A percentile compares a stretch with the other conserved stretches of the same genome.
Conservation (phyloP, 1,140 invertebrate species). For the Steinernema khuongi region DNA sequence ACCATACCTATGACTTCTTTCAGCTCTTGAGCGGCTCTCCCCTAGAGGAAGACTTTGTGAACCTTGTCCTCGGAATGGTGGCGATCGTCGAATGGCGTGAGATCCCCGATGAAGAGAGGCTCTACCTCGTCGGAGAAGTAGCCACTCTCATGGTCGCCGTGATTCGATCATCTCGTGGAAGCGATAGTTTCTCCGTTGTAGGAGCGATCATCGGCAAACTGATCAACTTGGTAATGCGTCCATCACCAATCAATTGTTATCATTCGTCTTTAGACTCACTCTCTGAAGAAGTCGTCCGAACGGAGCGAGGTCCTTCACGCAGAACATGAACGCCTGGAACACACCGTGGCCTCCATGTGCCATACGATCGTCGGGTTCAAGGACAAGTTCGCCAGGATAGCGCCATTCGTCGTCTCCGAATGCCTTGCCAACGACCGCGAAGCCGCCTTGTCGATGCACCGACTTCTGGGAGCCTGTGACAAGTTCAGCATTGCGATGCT, state of each 20-base stretch:
- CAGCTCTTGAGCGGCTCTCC: background rate
- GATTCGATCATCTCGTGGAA: background rate
- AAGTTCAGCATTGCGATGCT: slow-evolving; percentile 9
- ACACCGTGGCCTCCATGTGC: background rate
- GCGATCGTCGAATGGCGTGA: background rate
- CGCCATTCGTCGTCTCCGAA: background rate
- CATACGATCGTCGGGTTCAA: background rate
- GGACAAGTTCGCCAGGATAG: background rate
- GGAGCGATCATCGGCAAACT: background rate
- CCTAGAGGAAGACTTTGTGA: slow-evolving; percentile 3
- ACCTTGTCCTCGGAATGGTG: background rate
- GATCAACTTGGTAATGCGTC: background rate
- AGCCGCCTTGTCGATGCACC: background rate
- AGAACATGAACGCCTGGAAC: background rate
- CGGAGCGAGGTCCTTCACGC: background rate
- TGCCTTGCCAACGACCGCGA: slow-evolving; percentile 1
- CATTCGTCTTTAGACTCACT: background rate
- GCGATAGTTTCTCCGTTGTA: background rate
- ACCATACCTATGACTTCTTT: background rate
- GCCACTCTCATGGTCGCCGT: background rate
- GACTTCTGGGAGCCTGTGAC: background rate
- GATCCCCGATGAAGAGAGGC: background rate
- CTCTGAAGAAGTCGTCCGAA: slow-evolving; percentile 1
- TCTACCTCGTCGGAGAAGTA: background rate
- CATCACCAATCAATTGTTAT: background rate